Conservation (phyloP, 1,140 invertebrate species). For the Drosophila albomicans region DNA sequence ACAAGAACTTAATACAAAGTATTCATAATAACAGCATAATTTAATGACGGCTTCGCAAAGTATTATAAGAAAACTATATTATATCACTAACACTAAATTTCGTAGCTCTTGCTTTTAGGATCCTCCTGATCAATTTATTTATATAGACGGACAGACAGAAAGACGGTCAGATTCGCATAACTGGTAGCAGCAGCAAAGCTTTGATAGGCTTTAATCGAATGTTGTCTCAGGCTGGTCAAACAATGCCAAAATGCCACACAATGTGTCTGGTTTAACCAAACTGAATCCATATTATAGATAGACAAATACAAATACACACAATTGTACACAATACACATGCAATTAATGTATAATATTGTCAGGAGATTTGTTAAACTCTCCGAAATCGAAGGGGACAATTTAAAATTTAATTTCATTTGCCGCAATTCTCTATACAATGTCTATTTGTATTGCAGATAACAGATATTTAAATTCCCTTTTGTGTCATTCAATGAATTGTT, state of each 20-base stretch:
- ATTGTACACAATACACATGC: no score
- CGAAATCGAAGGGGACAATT: background rate
- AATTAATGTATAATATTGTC: constrained; percentile 58
- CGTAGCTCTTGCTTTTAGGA: no score
- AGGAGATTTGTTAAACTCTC: constrained; percentile 22
- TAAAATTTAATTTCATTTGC: constrained; percentile 4
- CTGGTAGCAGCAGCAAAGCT: background rate
- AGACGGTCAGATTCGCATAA: no score
- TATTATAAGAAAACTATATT: no score
- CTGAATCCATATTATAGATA: constrained; percentile 29
- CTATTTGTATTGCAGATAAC: background rate
- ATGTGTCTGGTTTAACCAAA: constrained; percentile 29
- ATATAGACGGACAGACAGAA: no score
- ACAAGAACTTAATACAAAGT: no score
- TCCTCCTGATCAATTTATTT: no score
- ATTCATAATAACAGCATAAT: no score
- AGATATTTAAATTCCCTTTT: constrained; percentile 1
- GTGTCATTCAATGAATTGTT: constrained; percentile 1
- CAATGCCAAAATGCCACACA: constrained; percentile 28
- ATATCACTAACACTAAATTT: no score
- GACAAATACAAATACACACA: constrained; percentile 29
- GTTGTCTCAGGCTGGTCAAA: constrained; percentile 3
- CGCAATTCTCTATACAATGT: background rate
- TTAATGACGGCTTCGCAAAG: no score
- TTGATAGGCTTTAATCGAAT: background rate